Percentiles rank a stretch among this genome's conserved stretches.
These are phyloP conservation scores for Trichosurus vulpecula DNA, from an alignment of 2,797 vertebrate genomes.

Conservation along the genomic window DNA sequence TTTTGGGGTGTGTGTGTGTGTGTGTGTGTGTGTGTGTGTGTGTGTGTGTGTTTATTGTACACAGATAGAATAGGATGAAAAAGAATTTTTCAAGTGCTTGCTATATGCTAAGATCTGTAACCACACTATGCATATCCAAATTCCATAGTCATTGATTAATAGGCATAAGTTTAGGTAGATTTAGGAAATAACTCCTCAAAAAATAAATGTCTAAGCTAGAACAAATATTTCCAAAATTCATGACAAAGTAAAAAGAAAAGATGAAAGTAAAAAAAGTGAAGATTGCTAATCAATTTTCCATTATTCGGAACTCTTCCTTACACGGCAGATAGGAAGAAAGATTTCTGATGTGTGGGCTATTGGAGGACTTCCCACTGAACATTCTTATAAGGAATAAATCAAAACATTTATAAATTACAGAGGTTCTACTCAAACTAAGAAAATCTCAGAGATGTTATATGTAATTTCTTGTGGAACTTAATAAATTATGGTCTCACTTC, in stretches of 20 bases:
- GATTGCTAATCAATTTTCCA: slow-evolving; percentile 32
- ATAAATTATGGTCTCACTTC: neutral
- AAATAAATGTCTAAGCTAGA: slow-evolving; percentile 21
- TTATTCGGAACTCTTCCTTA: slow-evolving; percentile 52
- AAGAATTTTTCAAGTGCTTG: neutral
- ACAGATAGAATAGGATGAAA: neutral
- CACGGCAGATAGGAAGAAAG: neutral
- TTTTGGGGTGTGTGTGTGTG: neutral
- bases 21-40: neutral
- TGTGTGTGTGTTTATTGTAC: neutral
- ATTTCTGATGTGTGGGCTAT: neutral
- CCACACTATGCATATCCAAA: neutral
- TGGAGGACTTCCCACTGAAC: neutral
- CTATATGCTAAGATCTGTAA: neutral
- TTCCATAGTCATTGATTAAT: slow-evolving; percentile 51
- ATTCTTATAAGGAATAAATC: neutral
- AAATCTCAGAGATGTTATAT: neutral
- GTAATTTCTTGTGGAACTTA: neutral
- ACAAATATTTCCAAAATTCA: slow-evolving; percentile 17
- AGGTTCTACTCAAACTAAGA: neutral
- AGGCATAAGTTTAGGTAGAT: slow-evolving; percentile 34
- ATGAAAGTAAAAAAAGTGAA: slow-evolving; percentile 30
- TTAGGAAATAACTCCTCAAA: slow-evolving; percentile 44
- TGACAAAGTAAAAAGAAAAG: neutral
- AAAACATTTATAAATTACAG: neutral